Base-by-base conservation (phyloP, 2,797 vertebrate species). In the Morus bassanus region DNA sequence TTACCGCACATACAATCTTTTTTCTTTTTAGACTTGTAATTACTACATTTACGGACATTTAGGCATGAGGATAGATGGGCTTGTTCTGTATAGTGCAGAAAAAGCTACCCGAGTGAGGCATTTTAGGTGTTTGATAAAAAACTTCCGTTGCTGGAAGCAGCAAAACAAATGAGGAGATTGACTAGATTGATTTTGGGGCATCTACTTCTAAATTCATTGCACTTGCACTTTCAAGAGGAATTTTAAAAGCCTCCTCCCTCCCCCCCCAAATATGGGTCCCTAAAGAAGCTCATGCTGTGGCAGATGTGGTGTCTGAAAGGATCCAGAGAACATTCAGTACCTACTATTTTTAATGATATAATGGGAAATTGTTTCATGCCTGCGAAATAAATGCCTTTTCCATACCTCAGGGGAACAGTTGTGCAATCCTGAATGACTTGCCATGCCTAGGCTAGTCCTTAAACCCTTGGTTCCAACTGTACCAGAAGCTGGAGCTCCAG, bases 341-440 rank as follows among this genome's bases (percentile, higher is more conserved):
- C 78, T 91, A 80, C 67, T 96, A 23, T 78, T 91, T 93, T 93
- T 74, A 95, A 92, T 95, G 31, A 92, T 46, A 72, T 30, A 73
- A 89, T 95, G 74, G 67, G 67, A 89, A 94, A 82, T 65, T 85
- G 37, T 93, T 92, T 84, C n/a, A 88, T 64, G 73, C n/a, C 69
- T 94, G 84, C 93, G 57, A 86, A 96, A 87, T 37, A 95, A 89
- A 96, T 60, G 82, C 37, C 30, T 97, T 95, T 97, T 92, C 70
- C 92, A 35, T 51, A 89, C 85, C 95, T 95, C 67, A 41, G 60
- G 91, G 89, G 64, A 94, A 86, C 51, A 78, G 56, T 74, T 96
- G 89, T 85, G 93, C 93, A 97, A 97, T 83, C 67, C 50, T 0
- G 0, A 72, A 77, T 46, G 28, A 89, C 37, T 86, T 75, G 75